phyloP scores from a whole-genome alignment of 2,113 vertebrate genomes.

The Pteruthius melanotis region DNA sequence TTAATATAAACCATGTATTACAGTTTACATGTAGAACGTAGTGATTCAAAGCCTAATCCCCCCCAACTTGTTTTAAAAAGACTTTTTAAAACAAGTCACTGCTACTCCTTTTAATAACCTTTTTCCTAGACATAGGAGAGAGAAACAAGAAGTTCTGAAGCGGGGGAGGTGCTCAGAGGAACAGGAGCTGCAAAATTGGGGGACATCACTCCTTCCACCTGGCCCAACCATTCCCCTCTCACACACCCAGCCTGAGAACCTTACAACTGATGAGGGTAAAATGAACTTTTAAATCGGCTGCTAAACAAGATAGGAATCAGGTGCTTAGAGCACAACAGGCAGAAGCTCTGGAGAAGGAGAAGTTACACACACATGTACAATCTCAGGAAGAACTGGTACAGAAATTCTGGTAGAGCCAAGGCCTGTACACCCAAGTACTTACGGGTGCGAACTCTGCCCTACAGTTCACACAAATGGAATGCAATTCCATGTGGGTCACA shows the following conservation, averaged over 20 bases:
- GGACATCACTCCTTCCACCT: background rate
- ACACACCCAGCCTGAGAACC: background rate
- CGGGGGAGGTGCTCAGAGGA: background rate
- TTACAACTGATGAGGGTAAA: background rate
- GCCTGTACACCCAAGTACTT: background rate
- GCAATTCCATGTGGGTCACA: background rate
- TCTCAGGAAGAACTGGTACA: background rate
- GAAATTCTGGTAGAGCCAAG: background rate
- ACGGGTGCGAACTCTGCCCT: background rate
- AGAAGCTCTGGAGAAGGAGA: background rate
- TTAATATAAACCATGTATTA: background rate
- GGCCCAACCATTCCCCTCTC: background rate
- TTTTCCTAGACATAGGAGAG: background rate
- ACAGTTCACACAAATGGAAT: background rate
- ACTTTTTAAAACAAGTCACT: background rate
- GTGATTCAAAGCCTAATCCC: background rate
- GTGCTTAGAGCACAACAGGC: background rate
- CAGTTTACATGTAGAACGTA: background rate
- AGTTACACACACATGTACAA: background rate
- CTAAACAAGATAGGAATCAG: background rate
- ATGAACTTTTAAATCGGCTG: background rate
- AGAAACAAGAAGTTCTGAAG: background rate
- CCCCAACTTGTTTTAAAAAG: background rate
- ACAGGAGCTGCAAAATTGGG: background rate
- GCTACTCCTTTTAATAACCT: background rate